Evolutionary conservation across 2,888 invertebrate species (phyloP).

Genomic region (Acanthosoma haemorrhoidale): DNA sequence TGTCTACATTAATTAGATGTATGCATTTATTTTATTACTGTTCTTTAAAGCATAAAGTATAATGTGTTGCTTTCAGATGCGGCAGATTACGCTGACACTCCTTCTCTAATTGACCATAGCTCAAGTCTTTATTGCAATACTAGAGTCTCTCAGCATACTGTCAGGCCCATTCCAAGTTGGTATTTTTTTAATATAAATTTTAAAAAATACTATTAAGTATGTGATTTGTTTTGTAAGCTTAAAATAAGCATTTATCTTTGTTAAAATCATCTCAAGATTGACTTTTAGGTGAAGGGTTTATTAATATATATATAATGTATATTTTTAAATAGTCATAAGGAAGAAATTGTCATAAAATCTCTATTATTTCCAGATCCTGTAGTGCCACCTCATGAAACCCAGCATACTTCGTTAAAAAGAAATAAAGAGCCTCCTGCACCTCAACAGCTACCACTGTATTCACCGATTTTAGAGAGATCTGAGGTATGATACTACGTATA

Average conservation of each 20-base stretch:
- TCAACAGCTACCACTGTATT: conserved; percentile 44
- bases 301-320: too few relatives aligned
- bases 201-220: too few relatives aligned
- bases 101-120: conserved; percentile 33
- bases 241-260: too few relatives aligned
- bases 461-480: conserved; percentile 50
- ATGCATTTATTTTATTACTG: too few relatives aligned
- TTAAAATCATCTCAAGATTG: too few relatives aligned
- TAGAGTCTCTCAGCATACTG: conserved; percentile 38
- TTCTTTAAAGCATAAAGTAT: too few relatives aligned
- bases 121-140: conserved; percentile 38
- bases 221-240: too few relatives aligned
- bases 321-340: too few relatives aligned
- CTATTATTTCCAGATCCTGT: conserved; percentile 28
- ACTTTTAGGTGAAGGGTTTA: too few relatives aligned
- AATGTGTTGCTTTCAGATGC: conserved; percentile 33
- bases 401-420: conserved; percentile 50
- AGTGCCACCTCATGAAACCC: conserved; percentile 46
- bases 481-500: conserved; percentile 45
- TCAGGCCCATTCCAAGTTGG: conserved; percentile 35
- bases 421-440: conserved; percentile 47
- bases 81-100: conserved; percentile 36
- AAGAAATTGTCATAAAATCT: too few relatives aligned
- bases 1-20: too few relatives aligned
- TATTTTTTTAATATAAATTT: conserved; percentile 8